Base-by-base conservation (phyloP, 64 coral and sea anemone species). In the Orbicella faveolata region DNA sequence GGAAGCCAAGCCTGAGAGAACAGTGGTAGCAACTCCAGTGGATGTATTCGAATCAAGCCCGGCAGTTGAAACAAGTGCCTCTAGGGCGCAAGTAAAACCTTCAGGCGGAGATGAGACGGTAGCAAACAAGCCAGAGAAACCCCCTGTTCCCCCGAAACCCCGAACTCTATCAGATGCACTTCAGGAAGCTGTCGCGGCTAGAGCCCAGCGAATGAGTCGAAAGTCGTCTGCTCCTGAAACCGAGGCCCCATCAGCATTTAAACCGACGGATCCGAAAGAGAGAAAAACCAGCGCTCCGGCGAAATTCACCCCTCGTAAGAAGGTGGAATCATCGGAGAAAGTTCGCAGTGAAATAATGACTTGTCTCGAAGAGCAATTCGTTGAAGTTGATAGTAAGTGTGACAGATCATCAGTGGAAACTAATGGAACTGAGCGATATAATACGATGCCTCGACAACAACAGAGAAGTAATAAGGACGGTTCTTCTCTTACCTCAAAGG, bases 101-200 rank as follows among this genome's bases (percentile, higher is more conserved):
- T 84, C 89, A 23, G 69, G 83, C 34, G 79, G 69, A 20, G 89
- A 3, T 52, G 79, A 62, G 9, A 63, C 36, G 2, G 14, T 6
- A 44, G 33, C 61, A 44, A 61, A 26, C 20, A 15, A 37, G 57
- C 17, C 21, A 4, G 72, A 94, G 53, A 75, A 89, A 20, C 79
- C 92, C 13, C 33, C 87, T 59, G 44, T 85, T 13, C 54, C 62
- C 33, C 82, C 63, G 0, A 83, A 86, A 53, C 90, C 90, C 18
- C 79, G 85, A 15, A 93, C 73, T 81, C 78, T 97, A 26, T 93
- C 92, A 23, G 83, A 93, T 63, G 92, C 95, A 6, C 88, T 97
- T 20, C 95, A 97, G 33, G 75, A 78, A 69, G 95, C 92, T 35
- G 92, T 97, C 17, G 92, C 92, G 2, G 95, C 92, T 51, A 76